Evolutionary conservation across 2,113 vertebrate species (phyloP).

Genomic region (Narcine bancroftii): DNA sequence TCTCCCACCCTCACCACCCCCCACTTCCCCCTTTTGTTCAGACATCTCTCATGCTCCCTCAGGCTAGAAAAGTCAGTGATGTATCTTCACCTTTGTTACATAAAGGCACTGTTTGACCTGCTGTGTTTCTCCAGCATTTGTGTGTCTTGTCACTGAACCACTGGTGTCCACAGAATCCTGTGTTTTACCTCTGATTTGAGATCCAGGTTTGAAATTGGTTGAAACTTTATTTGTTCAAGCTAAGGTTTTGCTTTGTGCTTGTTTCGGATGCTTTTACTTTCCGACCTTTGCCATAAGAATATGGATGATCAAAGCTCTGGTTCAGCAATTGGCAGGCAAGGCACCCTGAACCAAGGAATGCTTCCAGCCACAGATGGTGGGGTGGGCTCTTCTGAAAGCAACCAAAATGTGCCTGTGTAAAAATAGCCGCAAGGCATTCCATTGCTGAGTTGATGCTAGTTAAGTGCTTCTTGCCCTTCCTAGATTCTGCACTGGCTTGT

Average conservation of each 20-base stretch:
- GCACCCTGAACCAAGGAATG: neutral
- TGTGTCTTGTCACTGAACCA: too few species aligned
- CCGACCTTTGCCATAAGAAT: neutral
- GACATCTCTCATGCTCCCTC: too few species aligned
- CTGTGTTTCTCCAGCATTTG: too few species aligned
- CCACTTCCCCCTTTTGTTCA: too few species aligned
- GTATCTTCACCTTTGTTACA: too few species aligned
- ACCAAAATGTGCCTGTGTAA: neutral
- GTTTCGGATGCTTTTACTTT: neutral
- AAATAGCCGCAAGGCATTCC: slow-evolving; percentile 2
- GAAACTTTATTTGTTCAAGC: neutral
- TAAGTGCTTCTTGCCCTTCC: neutral
- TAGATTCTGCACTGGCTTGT: slow-evolving; percentile 8
- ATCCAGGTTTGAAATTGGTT: neutral
- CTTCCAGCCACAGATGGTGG: neutral
- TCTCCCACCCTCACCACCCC: too few species aligned
- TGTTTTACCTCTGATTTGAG: too few species aligned
- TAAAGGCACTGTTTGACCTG: too few species aligned
- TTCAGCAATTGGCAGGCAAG: neutral
- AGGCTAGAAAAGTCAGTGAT: too few species aligned
- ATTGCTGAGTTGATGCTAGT: slow-evolving; percentile 15
- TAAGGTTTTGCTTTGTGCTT: neutral
- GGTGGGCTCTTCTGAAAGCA: neutral
- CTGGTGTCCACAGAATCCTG: too few species aligned
- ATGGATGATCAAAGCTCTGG: neutral